Base-by-base conservation (phyloP, 2,797 vertebrate genomes). In the Siniperca undulata region DNA sequence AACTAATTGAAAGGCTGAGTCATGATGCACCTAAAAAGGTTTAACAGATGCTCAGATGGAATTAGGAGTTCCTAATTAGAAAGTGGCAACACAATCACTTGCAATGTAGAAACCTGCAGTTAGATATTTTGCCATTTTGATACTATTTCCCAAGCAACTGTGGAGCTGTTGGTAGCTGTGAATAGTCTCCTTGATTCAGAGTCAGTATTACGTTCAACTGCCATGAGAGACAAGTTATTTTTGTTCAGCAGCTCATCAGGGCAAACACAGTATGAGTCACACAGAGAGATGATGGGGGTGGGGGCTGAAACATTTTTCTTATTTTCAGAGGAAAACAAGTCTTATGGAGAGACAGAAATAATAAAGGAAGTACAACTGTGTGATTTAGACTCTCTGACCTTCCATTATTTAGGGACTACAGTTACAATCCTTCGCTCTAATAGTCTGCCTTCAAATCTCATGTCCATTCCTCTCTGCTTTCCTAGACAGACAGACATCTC, bases 231-330 rank as follows among this genome's bases (percentile, higher is more conserved):
- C 34, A 0, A 48, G 86, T 76, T 91, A 92, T 91, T 92, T 93
- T 87, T 82, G 69, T 72, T 82, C 66, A 42, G 81, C 52, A 70
- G 82, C 85, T 89, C 81, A 74, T 77, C 68, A 36, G 70, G 27
- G 68, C 80, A 84, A 90, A 89, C 48, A 62, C 73, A 72, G 73
- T 0, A 72, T 90, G 91, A 92, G 84, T 93, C 92, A 92, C 56
- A 52, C 55, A 67, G 13, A 65, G 50, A 73, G 56, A 83, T 12
- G 36, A 36, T 20, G 78, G 34, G 55, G 44, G 30, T 65, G 70
- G 11, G 77, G 77, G 67, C 53, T 56, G 58, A 86, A 67, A 62
- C 30, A 16, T 64, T 82, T 77, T 66, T 30, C 14, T 77, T 40
- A 42, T 60, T 84, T 76, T 83, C 7, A 75, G 22, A 74, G n/a